Evolutionary conservation across 2,888 invertebrate genomes (phyloP), one percentile per base, ranked within the genome.

Genomic region (Machimus rusticus): DNA sequence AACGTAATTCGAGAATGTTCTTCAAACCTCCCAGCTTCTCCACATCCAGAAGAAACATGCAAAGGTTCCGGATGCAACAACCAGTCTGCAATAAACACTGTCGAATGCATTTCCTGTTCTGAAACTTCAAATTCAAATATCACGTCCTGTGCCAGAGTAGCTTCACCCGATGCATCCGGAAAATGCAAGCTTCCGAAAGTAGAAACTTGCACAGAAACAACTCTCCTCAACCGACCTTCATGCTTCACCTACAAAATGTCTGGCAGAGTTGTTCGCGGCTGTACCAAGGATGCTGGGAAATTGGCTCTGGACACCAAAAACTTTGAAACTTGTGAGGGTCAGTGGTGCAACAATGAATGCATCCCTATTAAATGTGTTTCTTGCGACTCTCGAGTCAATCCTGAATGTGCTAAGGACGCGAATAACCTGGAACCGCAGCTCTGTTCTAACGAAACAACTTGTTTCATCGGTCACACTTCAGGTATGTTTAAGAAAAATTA

Each of bases 251-350:
- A 90, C 78, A 89, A 88, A 0, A 90, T 89, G 4, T 87, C 90
- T 57, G 89, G 88, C 77, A 90, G 89, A 4, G 90, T 92, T 19
- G 89, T 91, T 2, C 90, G 91, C 5, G 91, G 91, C 0, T 92
- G 91, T 74, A 89, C 91, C 0, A 90, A 90, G 8, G 89, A 89
- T 0, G 91, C 90, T 90, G 91, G 91, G 0, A 90, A 90, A 87
- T 91, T 89, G 85, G 86, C 89, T 0, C 90, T 90, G 0, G 88
- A 90, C 74, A 19, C 89, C 28, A 88, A 89, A 0, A 39, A 37
- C n/a, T 84, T 66, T 19, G 88, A 87, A 2, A 88, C 88, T 9
- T 92, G 91, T 51, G 87, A 87, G 0, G 81, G 77, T 1, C 89
- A 90, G 31, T 87, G 90, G 12, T 92, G 91, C 87, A 92, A 92